Conservation (phyloP, 2,888 invertebrate genomes). For the Acleris cristana region DNA sequence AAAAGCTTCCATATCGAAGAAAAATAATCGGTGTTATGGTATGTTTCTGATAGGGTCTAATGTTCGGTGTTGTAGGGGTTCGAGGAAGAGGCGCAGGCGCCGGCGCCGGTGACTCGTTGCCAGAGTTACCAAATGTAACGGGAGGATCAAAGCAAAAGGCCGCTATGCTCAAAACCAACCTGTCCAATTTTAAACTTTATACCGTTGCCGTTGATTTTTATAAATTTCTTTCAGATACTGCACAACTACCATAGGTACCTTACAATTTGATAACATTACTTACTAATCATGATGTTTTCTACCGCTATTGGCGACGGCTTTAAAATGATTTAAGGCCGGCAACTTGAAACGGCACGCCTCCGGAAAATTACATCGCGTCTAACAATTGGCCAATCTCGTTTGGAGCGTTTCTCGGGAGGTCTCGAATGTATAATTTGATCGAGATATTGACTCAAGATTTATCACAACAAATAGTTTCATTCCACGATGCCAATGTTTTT, state of each 20-base stretch:
- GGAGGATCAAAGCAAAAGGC: background rate
- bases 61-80: background rate
- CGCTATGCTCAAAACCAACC: background rate
- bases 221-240: too few relatives aligned
- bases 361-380: background rate
- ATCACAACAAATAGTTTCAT: conserved; percentile 8
- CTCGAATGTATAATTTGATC: background rate
- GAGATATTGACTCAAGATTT: background rate
- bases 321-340: background rate
- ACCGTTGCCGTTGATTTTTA: background rate
- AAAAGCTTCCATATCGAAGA: too few relatives aligned
- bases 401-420: conserved; percentile 11
- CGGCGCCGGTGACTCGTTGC: conserved; percentile 9
- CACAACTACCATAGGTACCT: too few relatives aligned
- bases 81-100: conserved; percentile 9
- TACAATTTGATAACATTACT: too few relatives aligned
- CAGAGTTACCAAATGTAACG: background rate
- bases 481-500: background rate
- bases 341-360: conserved; percentile 1
- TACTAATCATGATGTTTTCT: too few relatives aligned
- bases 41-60: background rate
- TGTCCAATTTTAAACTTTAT: background rate
- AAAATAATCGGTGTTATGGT: too few relatives aligned
- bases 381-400: conserved; percentile 3
- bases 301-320: background rate